Evolutionary conservation across 2,797 vertebrate genomes (phyloP).

Genomic region (Sebastes kiyomatsui): DNA sequence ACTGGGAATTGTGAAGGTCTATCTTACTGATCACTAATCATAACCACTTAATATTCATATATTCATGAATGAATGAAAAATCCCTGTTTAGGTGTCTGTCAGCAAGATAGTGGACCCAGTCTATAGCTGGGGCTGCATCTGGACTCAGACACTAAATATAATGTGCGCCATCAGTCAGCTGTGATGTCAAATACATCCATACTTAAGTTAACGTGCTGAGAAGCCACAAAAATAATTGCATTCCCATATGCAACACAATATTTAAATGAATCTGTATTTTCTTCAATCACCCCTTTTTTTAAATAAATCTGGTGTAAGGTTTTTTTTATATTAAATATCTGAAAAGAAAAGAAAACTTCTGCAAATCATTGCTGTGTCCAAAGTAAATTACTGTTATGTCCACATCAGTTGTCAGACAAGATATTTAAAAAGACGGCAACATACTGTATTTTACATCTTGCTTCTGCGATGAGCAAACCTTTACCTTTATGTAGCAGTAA

Average conservation of each 20-base stretch:
- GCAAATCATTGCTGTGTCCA: not conserved
- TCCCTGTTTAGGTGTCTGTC: not conserved
- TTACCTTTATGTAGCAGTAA: not conserved
- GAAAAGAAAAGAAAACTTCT: not conserved
- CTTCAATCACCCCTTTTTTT: not conserved
- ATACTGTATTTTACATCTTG: not conserved
- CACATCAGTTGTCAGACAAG: not conserved
- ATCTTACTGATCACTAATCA: conserved; percentile 12
- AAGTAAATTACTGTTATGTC: not conserved
- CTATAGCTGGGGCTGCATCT: not conserved
- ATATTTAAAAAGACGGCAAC: not conserved
- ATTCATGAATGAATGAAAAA: not conserved
- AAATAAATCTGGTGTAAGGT: not conserved
- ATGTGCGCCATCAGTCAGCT: not conserved
- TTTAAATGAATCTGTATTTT: not conserved
- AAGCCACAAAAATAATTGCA: not conserved
- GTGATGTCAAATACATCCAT: not conserved
- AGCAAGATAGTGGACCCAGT: not conserved
- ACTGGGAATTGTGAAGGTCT: not conserved
- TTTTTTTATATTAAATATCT: not conserved
- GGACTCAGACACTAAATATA: not conserved
- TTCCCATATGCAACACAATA: not conserved
- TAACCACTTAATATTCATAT: not conserved
- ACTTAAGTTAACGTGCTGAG: not conserved
- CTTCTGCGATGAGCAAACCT: not conserved